phyloP scores from a whole-genome alignment of 2,797 vertebrate species.

The Dicrostonyx torquatus region DNA sequence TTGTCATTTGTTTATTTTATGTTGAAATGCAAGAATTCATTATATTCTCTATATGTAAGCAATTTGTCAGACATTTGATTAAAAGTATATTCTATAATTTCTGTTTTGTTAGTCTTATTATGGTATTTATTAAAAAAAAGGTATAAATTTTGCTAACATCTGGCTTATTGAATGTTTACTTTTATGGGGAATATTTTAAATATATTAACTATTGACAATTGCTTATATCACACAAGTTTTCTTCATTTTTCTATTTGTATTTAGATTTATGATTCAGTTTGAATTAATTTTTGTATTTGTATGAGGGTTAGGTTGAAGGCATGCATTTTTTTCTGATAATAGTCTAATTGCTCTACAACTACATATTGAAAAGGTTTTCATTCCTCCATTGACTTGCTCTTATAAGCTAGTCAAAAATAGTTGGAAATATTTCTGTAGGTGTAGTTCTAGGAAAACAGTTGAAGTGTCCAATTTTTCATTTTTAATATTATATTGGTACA shows the following conservation, averaged over 20 bases:
- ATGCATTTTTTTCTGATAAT: not conserved
- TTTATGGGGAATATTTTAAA: not conserved
- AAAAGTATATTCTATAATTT: not conserved
- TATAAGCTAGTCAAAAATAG: not conserved
- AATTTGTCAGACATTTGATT: not conserved
- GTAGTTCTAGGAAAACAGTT: not conserved
- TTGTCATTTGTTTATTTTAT: not conserved
- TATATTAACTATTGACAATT: not conserved
- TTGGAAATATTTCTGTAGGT: not conserved
- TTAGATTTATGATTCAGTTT: conserved; percentile 10
- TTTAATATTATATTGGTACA: not conserved
- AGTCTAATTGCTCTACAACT: not conserved
- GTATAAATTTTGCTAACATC: not conserved
- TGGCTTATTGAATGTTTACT: not conserved
- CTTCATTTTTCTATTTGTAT: not conserved
- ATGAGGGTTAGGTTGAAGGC: not conserved
- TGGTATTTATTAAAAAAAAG: not conserved
- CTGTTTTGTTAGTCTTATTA: not conserved
- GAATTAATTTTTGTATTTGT: not conserved
- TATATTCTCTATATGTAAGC: not conserved
- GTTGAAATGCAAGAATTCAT: not conserved
- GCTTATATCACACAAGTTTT: not conserved
- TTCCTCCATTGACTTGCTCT: not conserved
- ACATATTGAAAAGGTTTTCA: not conserved
- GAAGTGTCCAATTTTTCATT: not conserved